These are phyloP conservation scores for Drosophila novamexicana DNA, from an alignment of 1,140 invertebrate genomes.

Conservation along the genomic window DNA sequence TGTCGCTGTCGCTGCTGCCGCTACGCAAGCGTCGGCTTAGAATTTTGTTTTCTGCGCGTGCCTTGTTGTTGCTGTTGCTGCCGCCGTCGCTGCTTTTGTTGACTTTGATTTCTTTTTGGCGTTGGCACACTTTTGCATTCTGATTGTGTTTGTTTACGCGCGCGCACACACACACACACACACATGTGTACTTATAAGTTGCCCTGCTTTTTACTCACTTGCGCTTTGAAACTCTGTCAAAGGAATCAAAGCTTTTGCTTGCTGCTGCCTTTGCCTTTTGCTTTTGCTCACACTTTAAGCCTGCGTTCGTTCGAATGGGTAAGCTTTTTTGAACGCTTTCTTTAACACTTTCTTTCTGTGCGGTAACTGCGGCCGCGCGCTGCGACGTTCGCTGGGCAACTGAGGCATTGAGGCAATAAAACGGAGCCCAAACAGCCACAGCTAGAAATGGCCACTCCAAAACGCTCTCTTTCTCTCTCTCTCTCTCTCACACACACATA, in stretches of 20 bases:
- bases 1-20: not conserved
- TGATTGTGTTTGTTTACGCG: conserved; percentile 16
- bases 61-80: conserved; percentile 16
- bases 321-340: conserved; percentile 33
- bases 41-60: conserved; percentile 47
- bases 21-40: conserved; percentile 22
- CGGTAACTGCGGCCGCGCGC: conserved; percentile 63
- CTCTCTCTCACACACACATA: not conserved
- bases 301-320: conserved; percentile 1
- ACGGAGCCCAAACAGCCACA: conserved; percentile 30
- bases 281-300: not conserved
- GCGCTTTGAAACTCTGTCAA: not conserved
- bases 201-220: conserved; percentile 17
- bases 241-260: not conserved
- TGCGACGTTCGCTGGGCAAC: conserved; percentile 64
- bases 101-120: conserved; percentile 70
- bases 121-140: conserved; percentile 67
- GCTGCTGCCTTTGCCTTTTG: not conserved
- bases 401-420: conserved; percentile 36
- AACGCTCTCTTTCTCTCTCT: conserved; percentile 6
- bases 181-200: not conserved
- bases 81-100: conserved; percentile 28
- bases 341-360: conserved; percentile 32
- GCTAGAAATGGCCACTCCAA: conserved; percentile 45
- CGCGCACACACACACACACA: not conserved